Conservation (phyloP, 2,113 vertebrate species). For the Ageneiosus marmoratus region DNA sequence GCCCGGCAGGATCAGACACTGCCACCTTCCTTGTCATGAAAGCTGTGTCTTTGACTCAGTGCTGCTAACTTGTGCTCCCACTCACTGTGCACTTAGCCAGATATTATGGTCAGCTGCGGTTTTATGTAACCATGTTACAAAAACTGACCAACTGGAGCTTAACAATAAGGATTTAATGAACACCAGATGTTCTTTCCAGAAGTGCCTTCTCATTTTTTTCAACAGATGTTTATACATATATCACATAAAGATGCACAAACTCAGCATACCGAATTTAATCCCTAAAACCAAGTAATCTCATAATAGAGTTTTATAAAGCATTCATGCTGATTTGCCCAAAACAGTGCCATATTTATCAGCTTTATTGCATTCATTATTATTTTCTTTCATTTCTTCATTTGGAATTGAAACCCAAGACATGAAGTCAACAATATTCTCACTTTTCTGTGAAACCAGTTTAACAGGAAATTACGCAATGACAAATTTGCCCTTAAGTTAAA, state of each 20-base stretch:
- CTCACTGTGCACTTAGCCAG: constrained; percentile 11
- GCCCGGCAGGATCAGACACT: constrained; percentile 2
- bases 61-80: constrained; percentile 21
- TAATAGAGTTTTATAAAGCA: background rate
- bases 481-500: background rate
- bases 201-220: constrained; percentile 17
- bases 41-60: constrained; percentile 38
- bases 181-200: constrained; percentile 34
- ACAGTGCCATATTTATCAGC: background rate
- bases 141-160: constrained; percentile 19
- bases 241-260: background rate
- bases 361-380: background rate
- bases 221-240: background rate
- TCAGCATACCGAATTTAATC: constrained; percentile 1
- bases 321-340: background rate
- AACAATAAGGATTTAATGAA: constrained; percentile 28
- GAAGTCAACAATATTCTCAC: background rate
- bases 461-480: background rate
- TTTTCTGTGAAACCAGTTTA: constrained; percentile 27
- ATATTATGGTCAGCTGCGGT: constrained; percentile 29
- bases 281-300: background rate
- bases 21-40: constrained; percentile 21
- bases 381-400: background rate
- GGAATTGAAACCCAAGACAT: background rate
- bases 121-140: constrained; percentile 24